phyloP scores from a whole-genome alignment of 2,888 invertebrate species.

The Drosophila limbata region DNA sequence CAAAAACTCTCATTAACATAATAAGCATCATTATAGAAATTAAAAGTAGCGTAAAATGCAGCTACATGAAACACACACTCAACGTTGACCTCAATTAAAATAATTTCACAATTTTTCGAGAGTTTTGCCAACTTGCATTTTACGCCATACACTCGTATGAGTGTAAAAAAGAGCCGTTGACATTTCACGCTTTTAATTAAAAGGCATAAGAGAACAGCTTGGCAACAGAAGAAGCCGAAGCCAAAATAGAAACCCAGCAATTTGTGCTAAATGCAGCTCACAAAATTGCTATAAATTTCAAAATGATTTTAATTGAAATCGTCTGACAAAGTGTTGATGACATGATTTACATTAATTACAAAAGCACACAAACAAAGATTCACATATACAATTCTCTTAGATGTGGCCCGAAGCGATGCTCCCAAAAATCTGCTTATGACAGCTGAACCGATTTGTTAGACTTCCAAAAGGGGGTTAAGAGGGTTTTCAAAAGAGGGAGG shows the following conservation, averaged over 20 bases:
- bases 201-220: slow-evolving; percentile 22
- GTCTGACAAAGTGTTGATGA: slow-evolving; percentile 55
- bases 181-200: slow-evolving; percentile 73
- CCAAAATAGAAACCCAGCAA: slow-evolving; percentile 27
- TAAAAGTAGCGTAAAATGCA: slow-evolving; percentile 65
- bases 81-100: slow-evolving; percentile 72
- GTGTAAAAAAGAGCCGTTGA: slow-evolving; percentile 57
- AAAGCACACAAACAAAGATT: background rate
- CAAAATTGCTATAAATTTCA: slow-evolving; percentile 50
- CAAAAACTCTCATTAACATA: slow-evolving; percentile 71
- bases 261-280: slow-evolving; percentile 60
- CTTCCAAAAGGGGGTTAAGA: slow-evolving; percentile 6
- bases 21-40: slow-evolving; percentile 70
- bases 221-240: background rate
- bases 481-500: background rate
- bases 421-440: slow-evolving; percentile 55
- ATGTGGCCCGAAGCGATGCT: slow-evolving; percentile 16
- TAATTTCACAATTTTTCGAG: slow-evolving; percentile 57
- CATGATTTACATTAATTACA: slow-evolving; percentile 55
- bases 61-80: slow-evolving; percentile 32
- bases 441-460: slow-evolving; percentile 48
- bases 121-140: slow-evolving; percentile 62
- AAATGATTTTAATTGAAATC: slow-evolving; percentile 60
- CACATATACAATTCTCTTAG: background rate
- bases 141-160: slow-evolving; percentile 22